Evolutionary conservation across 1,140 invertebrate species (phyloP), one percentile per base, ranked within the genome.

Genomic region (Apis laboriosa): DNA sequence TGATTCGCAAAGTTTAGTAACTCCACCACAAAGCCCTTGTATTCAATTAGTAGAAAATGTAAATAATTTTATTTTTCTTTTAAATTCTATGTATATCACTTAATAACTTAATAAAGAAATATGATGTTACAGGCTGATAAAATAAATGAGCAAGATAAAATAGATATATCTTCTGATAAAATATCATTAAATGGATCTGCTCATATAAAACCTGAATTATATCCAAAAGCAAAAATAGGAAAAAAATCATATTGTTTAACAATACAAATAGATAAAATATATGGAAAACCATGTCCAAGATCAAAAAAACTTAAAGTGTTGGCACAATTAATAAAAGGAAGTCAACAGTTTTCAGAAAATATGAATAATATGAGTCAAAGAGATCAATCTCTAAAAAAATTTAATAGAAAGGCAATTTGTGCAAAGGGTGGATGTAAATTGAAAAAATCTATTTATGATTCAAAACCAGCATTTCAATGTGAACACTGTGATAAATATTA

Each of bases 221-320:
- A 34, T 55, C 60, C 63, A 17, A 66, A 79, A 49, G 34, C 74
- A 21, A 63, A 80, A 13, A 73, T 66, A 11, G 66, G 71, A 19
- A 73, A 76, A 13, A 88, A 85, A 19, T 55, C 84, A 21, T 94
- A 92, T 80, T 88, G 92, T 24, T 81, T 94, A 58, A 91, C 88
- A 0, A 92, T 93, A 85, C 89, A 92, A 24, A 93, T 94, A 51
- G 92, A 93, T 34, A 94, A 93, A 86, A 88, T 93, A 58, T 77
- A 87, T 55, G 58, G 87, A 21, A 90, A 85, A 61, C 90, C 92
- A 43, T 87, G 87, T 49, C 84, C 86, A 17, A 89, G 64, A 24
- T 88, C 80, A n/a, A 90, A 77, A 61, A 87, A 88, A 43, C 53
- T 75, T 28, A 28, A 28, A 17, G 49, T 53, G 34, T 13, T 84